Evolutionary conservation across 2,113 vertebrate species (phyloP).

Genomic region (Phrynosoma blainvillii): DNA sequence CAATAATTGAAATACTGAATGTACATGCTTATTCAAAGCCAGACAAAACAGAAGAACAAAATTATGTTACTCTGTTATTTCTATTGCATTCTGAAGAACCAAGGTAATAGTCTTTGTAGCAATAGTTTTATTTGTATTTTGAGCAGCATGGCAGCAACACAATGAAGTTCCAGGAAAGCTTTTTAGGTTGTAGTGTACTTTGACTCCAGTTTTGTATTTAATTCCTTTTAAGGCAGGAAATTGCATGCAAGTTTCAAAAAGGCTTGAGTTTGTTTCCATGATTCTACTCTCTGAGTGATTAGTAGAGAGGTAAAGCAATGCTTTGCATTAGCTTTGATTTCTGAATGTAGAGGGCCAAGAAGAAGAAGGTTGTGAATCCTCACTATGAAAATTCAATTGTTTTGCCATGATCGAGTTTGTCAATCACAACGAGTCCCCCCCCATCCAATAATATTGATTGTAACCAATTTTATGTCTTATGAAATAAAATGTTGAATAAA

Average conservation of each 20-base stretch:
- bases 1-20: not conserved
- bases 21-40: constrained; percentile 4
- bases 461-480: no score
- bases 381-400: no score
- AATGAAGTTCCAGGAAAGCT: constrained; percentile 49
- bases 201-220: constrained; percentile 17
- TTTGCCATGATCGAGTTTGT: no score
- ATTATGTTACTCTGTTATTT: constrained; percentile 8
- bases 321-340: not conserved
- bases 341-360: not conserved
- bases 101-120: constrained; percentile 30
- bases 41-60: not conserved
- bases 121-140: constrained; percentile 30
- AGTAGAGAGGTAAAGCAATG: not conserved
- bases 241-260: not conserved
- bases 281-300: not conserved
- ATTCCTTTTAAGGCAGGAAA: not conserved
- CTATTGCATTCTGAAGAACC: not conserved
- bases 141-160: constrained; percentile 12
- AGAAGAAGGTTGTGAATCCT: no score
- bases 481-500: no score
- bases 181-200: constrained; percentile 46
- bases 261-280: not conserved
- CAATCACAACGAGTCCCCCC: no score
- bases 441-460: no score